These are phyloP conservation scores for Busseola fusca DNA, from an alignment of 2,888 invertebrate genomes.

Conservation along the genomic window DNA sequence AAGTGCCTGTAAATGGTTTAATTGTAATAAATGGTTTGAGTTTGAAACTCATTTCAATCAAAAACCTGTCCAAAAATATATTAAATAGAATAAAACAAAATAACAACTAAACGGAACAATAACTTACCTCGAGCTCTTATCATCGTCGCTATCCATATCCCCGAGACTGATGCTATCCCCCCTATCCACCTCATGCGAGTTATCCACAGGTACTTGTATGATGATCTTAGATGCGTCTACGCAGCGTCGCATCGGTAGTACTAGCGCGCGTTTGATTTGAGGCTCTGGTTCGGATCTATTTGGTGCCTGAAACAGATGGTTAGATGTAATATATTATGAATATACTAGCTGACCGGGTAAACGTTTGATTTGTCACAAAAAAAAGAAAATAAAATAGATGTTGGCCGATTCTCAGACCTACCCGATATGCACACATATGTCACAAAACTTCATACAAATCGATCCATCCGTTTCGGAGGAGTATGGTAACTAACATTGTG, in stretches of 20 bases:
- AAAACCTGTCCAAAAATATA: not conserved
- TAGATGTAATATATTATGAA: not conserved
- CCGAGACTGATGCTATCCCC: slow-evolving; percentile 75
- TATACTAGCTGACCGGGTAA: too few relatives aligned
- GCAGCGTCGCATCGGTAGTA: slow-evolving; percentile 81
- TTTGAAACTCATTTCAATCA: too few relatives aligned
- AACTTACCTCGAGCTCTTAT: slow-evolving; percentile 69
- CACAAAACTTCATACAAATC: too few relatives aligned
- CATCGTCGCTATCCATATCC: slow-evolving; percentile 78
- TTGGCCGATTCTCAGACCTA: too few relatives aligned
- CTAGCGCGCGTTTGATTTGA: slow-evolving; percentile 80
- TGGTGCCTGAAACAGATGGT: slow-evolving; percentile 77
- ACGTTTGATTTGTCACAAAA: too few relatives aligned
- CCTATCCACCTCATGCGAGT: slow-evolving; percentile 46
- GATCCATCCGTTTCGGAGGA: too few relatives aligned
- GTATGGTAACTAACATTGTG: too few relatives aligned
- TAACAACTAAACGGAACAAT: too few relatives aligned
- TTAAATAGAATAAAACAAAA: not conserved
- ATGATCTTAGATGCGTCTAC: slow-evolving; percentile 82
- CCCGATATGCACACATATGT: too few relatives aligned
- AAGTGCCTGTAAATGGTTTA: too few relatives aligned
- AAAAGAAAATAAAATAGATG: too few relatives aligned
- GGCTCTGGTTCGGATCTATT: slow-evolving; percentile 77
- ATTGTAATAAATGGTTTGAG: too few relatives aligned
- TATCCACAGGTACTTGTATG: slow-evolving; percentile 77